phyloP scores from a whole-genome alignment of 1,140 invertebrate species.

The Micrasema minimum region DNA sequence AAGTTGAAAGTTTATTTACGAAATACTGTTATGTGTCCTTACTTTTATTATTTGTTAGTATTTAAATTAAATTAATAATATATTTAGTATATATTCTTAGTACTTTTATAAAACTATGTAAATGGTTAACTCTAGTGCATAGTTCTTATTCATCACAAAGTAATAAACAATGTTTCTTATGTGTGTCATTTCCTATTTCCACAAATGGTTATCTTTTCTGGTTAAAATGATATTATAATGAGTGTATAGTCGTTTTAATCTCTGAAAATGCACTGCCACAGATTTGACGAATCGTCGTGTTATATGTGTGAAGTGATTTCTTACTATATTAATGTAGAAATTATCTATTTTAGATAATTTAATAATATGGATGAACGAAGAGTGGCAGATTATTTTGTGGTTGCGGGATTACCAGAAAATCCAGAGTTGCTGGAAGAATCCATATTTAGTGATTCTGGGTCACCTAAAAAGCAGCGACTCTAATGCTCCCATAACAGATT shows the following conservation, averaged over 20 bases:
- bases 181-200: not conserved
- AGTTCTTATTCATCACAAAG: no score
- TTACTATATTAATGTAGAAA: not conserved
- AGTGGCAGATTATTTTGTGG: slow-evolving; percentile 96
- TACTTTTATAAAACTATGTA: not conserved
- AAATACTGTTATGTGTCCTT: slow-evolving; percentile 23
- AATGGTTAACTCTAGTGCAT: no score
- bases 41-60: slow-evolving; percentile 33
- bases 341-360: slow-evolving; percentile 14
- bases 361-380: slow-evolving; percentile 80
- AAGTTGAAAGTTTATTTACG: no score
- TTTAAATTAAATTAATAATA: slow-evolving; percentile 30
- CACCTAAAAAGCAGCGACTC: slow-evolving; percentile 78
- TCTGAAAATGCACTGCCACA: no score
- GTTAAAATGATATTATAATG: not conserved
- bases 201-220: slow-evolving; percentile 12
- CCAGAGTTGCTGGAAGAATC: slow-evolving; percentile 83
- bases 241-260: no score
- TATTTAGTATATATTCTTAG: not conserved
- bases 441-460: slow-evolving; percentile 81
- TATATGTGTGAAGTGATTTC: no score
- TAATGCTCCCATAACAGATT: slow-evolving; percentile 94
- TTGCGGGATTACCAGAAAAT: slow-evolving; percentile 91
- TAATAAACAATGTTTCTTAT: no score
- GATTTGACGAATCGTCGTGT: no score